Base-by-base conservation (phyloP, 2,888 invertebrate genomes). In the Agrochola lychnidis region DNA sequence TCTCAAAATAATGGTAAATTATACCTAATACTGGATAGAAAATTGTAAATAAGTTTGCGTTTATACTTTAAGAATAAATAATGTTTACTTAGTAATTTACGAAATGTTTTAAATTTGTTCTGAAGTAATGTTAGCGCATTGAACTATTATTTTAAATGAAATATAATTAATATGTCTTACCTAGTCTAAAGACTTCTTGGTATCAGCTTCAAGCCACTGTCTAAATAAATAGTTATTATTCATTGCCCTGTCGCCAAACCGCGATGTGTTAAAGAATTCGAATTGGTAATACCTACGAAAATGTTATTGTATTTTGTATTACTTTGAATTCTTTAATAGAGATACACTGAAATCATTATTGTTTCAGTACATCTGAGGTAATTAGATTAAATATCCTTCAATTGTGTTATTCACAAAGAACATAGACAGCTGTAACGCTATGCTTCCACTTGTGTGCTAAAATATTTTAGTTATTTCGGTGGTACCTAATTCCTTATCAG, bases 11-110 rank as follows among this genome's bases (percentile, higher is more conserved):
- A 22, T 70, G 61, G 57, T 81, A 57, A 72, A 62, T 62, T 71
- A 63, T 10, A 36, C 36, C 36, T 36, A 30, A 12, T 19, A 25
- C 66, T 64, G 63, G 36, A 74, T 88, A 88, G 86, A 76, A 66
- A 84, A 88, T 77, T 88, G 86, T 86, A 84, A 73, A 87, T 86
- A 88, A 70, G 56, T 74, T 79, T 61, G 53, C 22, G 70, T 70
- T 74, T 64, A 64, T 45, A 48, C 48, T 10, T 57, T 56, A 71
- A 72, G 59, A 70, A 64, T 62, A 66, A 73, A 62, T 73, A 73
- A 70, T 77, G 59, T 75, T 22, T 61, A 69, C 61, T 62, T 68
- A 82, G 53, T 66, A 61, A 77, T 70, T 81, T 63, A 76, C 64
- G 30, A n/a, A 70, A 64, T 70, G 57, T 82, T 84, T 74, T 59